These are phyloP conservation scores for Heliothis peltigera DNA, from an alignment of 2,888 invertebrate species.

Conservation along the genomic window DNA sequence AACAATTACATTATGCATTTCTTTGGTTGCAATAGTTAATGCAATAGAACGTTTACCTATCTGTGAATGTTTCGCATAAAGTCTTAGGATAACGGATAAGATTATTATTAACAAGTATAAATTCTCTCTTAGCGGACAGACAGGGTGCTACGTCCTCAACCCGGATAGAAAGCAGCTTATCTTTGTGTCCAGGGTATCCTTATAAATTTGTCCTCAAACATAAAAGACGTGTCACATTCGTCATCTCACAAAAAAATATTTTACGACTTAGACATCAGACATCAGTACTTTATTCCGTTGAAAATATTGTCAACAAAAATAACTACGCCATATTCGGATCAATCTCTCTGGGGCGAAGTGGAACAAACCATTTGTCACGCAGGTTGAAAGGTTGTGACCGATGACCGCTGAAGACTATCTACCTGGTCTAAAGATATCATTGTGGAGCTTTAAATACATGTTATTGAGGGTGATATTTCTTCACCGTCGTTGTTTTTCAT, in stretches of 20 bases:
- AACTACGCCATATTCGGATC: neutral
- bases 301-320: neutral
- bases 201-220: too few species aligned
- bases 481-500: neutral
- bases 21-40: conserved; percentile 4
- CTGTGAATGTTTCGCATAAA: conserved; percentile 7
- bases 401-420: conserved; percentile 42
- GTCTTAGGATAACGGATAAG: conserved; percentile 10
- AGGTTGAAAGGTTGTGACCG: conserved; percentile 58
- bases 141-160: too few species aligned
- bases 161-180: too few species aligned
- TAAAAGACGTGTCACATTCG: too few species aligned
- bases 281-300: too few species aligned
- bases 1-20: conserved; percentile 1
- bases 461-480: neutral
- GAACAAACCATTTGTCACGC: conserved; percentile 14
- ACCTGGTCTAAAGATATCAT: conserved; percentile 34
- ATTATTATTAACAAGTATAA: neutral
- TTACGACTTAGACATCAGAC: too few species aligned
- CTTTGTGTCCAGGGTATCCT: too few species aligned
- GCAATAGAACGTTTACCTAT: conserved; percentile 41
- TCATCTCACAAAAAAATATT: too few species aligned
- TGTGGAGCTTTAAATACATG: conserved; percentile 19
- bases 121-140: too few species aligned
- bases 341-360: conserved; percentile 5